A percentile compares a stretch with the other conserved stretches of the same genome.
phyloP scores from a whole-genome alignment of 2,888 invertebrate species.

The Diaphora mendica region DNA sequence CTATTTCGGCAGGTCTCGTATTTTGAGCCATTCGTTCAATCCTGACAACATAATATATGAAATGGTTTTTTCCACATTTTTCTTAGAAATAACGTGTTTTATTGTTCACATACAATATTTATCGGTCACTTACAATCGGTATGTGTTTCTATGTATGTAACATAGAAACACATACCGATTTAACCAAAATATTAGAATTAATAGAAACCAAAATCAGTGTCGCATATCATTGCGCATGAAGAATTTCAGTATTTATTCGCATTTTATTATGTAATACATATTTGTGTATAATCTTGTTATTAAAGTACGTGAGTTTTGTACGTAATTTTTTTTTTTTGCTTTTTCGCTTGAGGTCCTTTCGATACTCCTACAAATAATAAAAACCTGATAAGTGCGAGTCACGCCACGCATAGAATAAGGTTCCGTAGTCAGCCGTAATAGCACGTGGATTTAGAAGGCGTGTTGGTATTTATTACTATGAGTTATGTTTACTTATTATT shows the following conservation, averaged over 20 bases:
- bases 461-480: too few species aligned
- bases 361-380: background rate
- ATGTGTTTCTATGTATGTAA: background rate
- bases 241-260: background rate
- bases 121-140: too few species aligned
- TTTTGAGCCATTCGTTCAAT: conserved; percentile 14
- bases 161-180: background rate
- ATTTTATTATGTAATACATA: background rate
- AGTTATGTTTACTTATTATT: too few species aligned
- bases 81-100: background rate
- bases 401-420: too few species aligned
- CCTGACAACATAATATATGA: conserved; percentile 6
- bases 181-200: background rate
- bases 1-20: conserved; percentile 22
- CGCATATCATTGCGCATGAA: background rate
- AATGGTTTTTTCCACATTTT: conserved; percentile 6
- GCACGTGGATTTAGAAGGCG: too few species aligned
- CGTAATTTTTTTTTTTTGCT: background rate
- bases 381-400: too few species aligned
- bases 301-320: background rate
- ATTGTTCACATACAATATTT: background rate
- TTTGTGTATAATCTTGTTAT: background rate
- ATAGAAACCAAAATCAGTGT: background rate
- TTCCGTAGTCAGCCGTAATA: too few species aligned
- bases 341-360: background rate